Conservation (phyloP, 2,113 vertebrate genomes). For the Sitta europaea region DNA sequence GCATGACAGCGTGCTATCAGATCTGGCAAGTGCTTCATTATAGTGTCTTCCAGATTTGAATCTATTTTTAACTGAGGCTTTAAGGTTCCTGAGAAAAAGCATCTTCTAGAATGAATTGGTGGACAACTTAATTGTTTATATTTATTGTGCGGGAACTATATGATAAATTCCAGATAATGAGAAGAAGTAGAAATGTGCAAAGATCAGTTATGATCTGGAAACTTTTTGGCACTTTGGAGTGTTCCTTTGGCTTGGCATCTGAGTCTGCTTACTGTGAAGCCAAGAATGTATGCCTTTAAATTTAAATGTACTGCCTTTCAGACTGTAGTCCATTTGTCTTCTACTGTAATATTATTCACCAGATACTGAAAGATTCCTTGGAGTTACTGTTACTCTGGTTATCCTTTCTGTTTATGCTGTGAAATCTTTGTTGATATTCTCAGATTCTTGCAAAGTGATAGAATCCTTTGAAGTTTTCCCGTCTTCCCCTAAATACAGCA, state of each 20-base stretch:
- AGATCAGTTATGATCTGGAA: neutral
- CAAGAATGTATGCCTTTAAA: neutral
- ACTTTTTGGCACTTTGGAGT: neutral
- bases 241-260: neutral
- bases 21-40: neutral
- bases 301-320: neutral
- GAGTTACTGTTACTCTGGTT: neutral
- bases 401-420: conserved; percentile 35
- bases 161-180: neutral
- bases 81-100: neutral
- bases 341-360: neutral
- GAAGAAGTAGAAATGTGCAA: neutral
- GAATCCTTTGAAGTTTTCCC: conserved; percentile 38
- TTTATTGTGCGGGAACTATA: neutral
- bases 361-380: conserved; percentile 9
- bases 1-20: neutral
- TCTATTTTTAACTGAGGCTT: neutral
- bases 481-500: neutral
- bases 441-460: neutral
- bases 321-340: neutral
- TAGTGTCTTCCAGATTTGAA: neutral
- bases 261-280: neutral
- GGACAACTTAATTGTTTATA: neutral
- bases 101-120: neutral
- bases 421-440: conserved; percentile 38